Evolutionary conservation across 2,888 invertebrate species (phyloP), one percentile per base, ranked within the genome.

Genomic region (Tachystola acroxantha): DNA sequence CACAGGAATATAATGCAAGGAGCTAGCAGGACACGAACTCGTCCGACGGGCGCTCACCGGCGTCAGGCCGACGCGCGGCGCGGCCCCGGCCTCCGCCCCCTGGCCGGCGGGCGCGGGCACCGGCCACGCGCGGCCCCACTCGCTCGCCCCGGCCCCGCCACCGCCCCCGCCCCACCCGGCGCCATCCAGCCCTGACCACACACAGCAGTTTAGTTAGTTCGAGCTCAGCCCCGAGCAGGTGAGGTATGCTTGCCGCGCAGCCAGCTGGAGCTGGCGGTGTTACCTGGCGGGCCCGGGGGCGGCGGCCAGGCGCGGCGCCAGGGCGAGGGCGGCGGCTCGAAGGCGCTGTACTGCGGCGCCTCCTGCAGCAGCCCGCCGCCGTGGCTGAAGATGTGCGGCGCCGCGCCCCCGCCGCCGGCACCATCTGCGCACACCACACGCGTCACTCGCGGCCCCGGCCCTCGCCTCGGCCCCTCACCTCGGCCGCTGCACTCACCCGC

Each of bases 311-410:
- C 33, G 24, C 38, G 34, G 16, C 38, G 63, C 34, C 46, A 48
- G 53, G n/a, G n/a, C 9, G 51, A 55, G 29, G 52, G 37, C 27
- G 64, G 63, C 31, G 65, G 54, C 50, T 64, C 67, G 49, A 62
- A 64, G 25, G 67, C 48, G 25, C 60, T 51, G 51, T 54, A 67
- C 50, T 56, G 66, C 34, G 46, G 49, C 38, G 62, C 58, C 57
- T 86, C 88, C 53, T 88, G 86, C 52, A 92, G 88, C 58, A 92
- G 73, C 36, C 92, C 92, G 53, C 87, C 91, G 77, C 92, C 92
- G 79, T 92, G 92, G 66, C 89, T 92, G 77, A 93, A 93, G 63
- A 92, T 92, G 64, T 90, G 92, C 53, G 91, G 91, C 46, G 81
- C 84, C 43, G 80, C 78, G 52, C 81, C 82, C 64, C 73, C 74